Evolutionary conservation across 2,113 vertebrate species (phyloP), one percentile per base, ranked within the genome.

Genomic region (Odontophorus gujanensis): DNA sequence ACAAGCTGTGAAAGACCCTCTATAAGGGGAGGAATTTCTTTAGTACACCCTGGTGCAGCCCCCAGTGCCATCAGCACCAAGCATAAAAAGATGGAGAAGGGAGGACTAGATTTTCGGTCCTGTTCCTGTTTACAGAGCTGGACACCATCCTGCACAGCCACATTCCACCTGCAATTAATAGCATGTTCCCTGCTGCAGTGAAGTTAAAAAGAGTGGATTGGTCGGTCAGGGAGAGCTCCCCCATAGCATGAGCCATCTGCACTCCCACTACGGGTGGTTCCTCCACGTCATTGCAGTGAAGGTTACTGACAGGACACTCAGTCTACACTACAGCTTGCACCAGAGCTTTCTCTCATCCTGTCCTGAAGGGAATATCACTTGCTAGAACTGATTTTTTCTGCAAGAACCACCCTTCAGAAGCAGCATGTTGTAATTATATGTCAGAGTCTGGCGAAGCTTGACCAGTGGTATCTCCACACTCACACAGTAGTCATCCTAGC

Each of bases 221-320:
- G 71, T 50, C 71, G 85, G 77, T 34, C 1, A 2, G 50, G 79
- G 89, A 85, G 75, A 83, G 34, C 40, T 42, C 58, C 25, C 88
- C 48, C 36, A 32, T 10, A 90, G 66, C 0, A 1, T 79, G 74
- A 96, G 58, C 77, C 81, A 91, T 89, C 86, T 94, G 92, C 74
- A 51, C 86, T 90, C 62, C 63, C 93, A 1, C 85, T 7, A 34
- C 2, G 89, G 95, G 91, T 93, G 90, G 85, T 72, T 90, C 76
- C 74, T 74, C 71, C 71, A 67, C 38, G 59, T 96, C 95, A 93
- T 9, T 2, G 6, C 81, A 51, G 65, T 48, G 75, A 90, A 87
- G 92, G 85, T 82, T 91, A 92, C 75, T 91, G 92, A 94, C 87
- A 97, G 93, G 73, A 92, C 87, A 92, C 79, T 6, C 85, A 81